phyloP scores from a whole-genome alignment of 23 tunicate species.

The Clavelina lepadiformis region DNA sequence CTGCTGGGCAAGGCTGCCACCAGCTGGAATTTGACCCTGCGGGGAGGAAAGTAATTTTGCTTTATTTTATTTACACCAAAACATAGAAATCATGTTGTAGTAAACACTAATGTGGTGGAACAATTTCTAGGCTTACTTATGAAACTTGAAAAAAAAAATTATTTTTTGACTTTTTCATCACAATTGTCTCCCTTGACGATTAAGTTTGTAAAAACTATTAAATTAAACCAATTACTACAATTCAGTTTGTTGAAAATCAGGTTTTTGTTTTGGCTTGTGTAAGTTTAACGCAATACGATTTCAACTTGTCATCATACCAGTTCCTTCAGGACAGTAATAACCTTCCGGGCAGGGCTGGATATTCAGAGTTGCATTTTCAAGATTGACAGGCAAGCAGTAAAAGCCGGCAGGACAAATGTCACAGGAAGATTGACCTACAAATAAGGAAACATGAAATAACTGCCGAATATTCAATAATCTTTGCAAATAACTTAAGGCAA shows the following conservation, averaged over 20 bases:
- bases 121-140: no score
- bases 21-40: conserved; percentile 50
- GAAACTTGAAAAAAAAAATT: neutral
- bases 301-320: conserved; percentile 45
- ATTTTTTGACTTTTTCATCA: neutral
- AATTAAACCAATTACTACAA: neutral
- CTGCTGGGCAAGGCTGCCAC: conserved; percentile 92
- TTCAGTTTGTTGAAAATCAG: neutral
- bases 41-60: neutral
- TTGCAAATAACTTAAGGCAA: no score
- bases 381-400: conserved; percentile 76
- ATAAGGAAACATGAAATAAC: no score
- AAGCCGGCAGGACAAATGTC: conserved; percentile 68
- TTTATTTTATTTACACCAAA: no score
- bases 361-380: conserved; percentile 39
- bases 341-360: conserved; percentile 81
- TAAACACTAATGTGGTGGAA: no score
- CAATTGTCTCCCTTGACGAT: neutral
- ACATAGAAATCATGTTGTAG: no score
- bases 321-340: conserved; percentile 80
- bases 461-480: no score
- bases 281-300: neutral
- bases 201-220: no score
- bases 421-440: conserved; percentile 64
- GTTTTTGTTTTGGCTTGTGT: neutral